phyloP scores from a whole-genome alignment of 2,113 vertebrate genomes.

The Semnornis frantzii region DNA sequence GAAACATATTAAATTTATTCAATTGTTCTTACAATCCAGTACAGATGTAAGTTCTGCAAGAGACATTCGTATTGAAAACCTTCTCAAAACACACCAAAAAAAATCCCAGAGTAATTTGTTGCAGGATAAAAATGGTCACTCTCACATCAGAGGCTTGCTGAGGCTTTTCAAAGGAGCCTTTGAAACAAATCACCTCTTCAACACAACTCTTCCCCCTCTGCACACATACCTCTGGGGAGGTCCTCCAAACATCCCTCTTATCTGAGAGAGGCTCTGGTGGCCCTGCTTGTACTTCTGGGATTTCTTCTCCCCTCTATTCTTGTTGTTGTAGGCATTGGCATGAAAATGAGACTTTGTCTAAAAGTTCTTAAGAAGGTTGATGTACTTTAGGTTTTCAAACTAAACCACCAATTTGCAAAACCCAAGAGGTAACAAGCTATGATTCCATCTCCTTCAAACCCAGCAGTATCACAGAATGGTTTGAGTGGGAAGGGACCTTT shows the following conservation, averaged over 20 bases:
- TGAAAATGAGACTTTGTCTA: background rate
- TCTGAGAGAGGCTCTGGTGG: background rate
- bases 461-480: background rate
- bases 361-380: background rate
- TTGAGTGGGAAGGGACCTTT: background rate
- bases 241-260: background rate
- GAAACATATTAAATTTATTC: conserved; percentile 58
- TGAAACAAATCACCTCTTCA: background rate
- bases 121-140: background rate
- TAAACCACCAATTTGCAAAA: background rate
- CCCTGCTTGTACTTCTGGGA: background rate
- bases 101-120: conserved; percentile 6
- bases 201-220: background rate
- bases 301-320: background rate
- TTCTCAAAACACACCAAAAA: background rate
- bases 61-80: conserved; percentile 8
- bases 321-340: background rate
- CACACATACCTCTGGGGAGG: background rate
- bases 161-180: conserved; percentile 15
- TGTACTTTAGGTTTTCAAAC: background rate
- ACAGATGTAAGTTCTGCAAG: conserved; percentile 45
- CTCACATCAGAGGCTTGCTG: background rate
- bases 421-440: background rate
- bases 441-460: background rate
- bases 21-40: conserved; percentile 19